Evolutionary conservation across 2,113 vertebrate genomes (phyloP).

Genomic region (Channa argus): DNA sequence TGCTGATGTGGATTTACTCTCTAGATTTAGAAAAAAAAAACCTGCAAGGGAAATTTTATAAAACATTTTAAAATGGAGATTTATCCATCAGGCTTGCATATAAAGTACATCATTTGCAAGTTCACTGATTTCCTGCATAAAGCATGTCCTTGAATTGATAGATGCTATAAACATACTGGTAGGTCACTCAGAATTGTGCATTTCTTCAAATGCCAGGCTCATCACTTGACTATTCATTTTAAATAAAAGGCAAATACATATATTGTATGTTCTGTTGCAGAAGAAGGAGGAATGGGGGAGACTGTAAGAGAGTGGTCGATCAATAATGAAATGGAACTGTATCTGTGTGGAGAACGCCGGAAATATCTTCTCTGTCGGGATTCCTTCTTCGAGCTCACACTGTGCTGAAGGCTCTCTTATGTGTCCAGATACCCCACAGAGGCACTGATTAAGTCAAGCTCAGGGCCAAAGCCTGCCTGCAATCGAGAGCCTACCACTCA

Average conservation of each 20-base stretch:
- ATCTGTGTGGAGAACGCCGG: conserved; percentile 39
- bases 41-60: conserved; percentile 38
- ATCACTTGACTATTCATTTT: conserved; percentile 1
- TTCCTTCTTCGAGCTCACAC: conserved; percentile 55
- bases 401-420: conserved; percentile 63
- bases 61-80: conserved; percentile 68
- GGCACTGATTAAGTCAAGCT: conserved; percentile 80
- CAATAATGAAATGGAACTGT: conserved; percentile 59
- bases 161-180: conserved; percentile 54
- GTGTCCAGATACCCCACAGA: conserved; percentile 73
- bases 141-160: conserved; percentile 67
- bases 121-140: conserved; percentile 60
- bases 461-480: conserved; percentile 70
- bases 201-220: conserved; percentile 34
- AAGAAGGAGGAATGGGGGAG: conserved; percentile 5
- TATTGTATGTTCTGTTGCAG: not conserved
- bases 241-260: conserved; percentile 15
- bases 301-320: conserved; percentile 37
- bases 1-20: conserved; percentile 59
- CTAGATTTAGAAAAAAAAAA: conserved; percentile 36
- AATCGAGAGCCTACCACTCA: conserved; percentile 65
- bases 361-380: conserved; percentile 64
- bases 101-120: conserved; percentile 72
- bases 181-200: conserved; percentile 48
- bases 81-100: conserved; percentile 64